These are phyloP conservation scores for Frankliniella fusca DNA, from an alignment of 2,888 invertebrate genomes.

Conservation along the genomic window DNA sequence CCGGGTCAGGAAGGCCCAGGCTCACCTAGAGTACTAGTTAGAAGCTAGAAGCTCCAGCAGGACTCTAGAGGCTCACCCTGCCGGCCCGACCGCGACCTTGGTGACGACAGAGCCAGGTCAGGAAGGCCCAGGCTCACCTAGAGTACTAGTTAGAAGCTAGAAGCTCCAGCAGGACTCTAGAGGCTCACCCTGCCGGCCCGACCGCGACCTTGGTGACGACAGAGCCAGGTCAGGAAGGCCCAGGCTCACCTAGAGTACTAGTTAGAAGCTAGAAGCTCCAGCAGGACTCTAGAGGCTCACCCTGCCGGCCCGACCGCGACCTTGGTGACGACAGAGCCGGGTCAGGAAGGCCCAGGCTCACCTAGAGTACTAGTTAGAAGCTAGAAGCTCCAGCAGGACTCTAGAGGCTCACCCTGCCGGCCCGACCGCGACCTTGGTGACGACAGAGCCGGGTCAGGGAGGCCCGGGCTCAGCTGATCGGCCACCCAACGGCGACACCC, in stretches of 20 bases:
- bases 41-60: too few species aligned
- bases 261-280: too few species aligned
- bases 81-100: not conserved
- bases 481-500: not conserved
- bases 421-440: not conserved
- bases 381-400: too few species aligned
- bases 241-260: too few species aligned
- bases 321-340: not conserved
- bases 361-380: too few species aligned
- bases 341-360: not conserved
- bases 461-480: constrained; percentile 1
- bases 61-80: not conserved
- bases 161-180: too few species aligned
- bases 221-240: too few species aligned
- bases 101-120: not conserved
- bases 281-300: too few species aligned
- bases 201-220: not conserved
- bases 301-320: not conserved
- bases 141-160: too few species aligned
- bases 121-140: too few species aligned
- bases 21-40: too few species aligned
- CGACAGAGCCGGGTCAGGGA: not conserved
- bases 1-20: too few species aligned
- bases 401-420: not conserved
- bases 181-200: not conserved